These are phyloP conservation scores for Homarus americanus DNA, from an alignment of 1,140 invertebrate species.

Conservation along the genomic window DNA sequence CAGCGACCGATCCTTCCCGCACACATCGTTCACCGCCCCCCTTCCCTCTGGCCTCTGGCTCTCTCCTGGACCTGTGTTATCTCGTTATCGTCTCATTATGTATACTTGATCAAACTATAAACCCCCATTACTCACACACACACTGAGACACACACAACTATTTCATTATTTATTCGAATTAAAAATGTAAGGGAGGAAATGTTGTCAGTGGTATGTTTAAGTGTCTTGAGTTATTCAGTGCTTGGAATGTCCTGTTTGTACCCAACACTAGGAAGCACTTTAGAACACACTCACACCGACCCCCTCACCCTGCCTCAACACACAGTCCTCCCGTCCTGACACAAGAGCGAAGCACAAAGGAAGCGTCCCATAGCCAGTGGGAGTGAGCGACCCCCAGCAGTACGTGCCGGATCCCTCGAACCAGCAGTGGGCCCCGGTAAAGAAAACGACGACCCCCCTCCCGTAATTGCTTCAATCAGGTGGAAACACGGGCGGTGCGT, in stretches of 20 bases:
- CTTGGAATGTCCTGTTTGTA: too few relatives aligned
- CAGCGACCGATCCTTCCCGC: neutral
- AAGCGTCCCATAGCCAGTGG: neutral
- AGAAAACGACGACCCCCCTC: constrained; percentile 18
- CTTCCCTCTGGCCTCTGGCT: neutral
- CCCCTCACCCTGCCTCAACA: too few relatives aligned
- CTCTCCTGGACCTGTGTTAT: too few relatives aligned
- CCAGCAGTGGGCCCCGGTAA: constrained; percentile 6
- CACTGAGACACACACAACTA: neutral
- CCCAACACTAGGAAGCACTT: too few relatives aligned
- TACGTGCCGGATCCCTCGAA: constrained; percentile 31
- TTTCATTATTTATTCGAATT: too few relatives aligned
- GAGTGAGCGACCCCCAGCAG: neutral
- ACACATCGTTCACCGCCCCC: neutral
- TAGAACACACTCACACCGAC: neutral
- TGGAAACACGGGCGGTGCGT: constrained; percentile 52
- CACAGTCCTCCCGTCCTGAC: too few relatives aligned
- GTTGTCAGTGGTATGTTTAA: too few relatives aligned
- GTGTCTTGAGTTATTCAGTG: too few relatives aligned
- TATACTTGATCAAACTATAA: too few relatives aligned
- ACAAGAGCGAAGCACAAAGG: neutral
- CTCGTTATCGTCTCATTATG: too few relatives aligned
- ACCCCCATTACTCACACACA: neutral
- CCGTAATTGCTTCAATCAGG: constrained; percentile 66
- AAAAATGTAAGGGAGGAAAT: too few relatives aligned